A percentile compares a stretch with the other conserved stretches of the same genome.
phyloP scores from a whole-genome alignment of 2,113 vertebrate genomes.

The Spizaetus ornatus region DNA sequence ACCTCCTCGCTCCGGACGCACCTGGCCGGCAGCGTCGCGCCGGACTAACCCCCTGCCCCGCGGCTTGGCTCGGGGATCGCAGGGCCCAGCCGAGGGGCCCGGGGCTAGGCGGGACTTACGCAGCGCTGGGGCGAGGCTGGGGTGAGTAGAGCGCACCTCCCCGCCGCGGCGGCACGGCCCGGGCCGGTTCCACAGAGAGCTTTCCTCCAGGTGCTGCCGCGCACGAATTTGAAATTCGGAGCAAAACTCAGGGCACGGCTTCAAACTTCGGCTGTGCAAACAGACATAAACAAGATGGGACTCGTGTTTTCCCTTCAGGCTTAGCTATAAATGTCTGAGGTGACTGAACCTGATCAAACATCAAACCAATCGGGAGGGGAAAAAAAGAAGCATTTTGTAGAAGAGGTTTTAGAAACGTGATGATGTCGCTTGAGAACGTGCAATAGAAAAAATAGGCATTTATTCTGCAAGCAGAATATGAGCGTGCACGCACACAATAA shows the following conservation, averaged over 20 bases:
- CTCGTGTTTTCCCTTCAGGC: not conserved
- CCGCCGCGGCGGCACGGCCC: not conserved
- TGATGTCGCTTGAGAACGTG: not conserved
- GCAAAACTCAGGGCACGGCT: not conserved
- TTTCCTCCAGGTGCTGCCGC: not conserved
- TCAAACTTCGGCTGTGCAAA: not conserved
- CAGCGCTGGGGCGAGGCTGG: not conserved
- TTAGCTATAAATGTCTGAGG: not conserved
- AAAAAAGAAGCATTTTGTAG: not conserved
- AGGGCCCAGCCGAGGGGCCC: not conserved
- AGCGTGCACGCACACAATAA: rapidly evolving
- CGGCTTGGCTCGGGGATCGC: not conserved
- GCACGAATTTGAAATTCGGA: not conserved
- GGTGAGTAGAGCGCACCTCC: not conserved
- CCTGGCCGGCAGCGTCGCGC: not conserved
- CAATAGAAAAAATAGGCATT: not conserved
- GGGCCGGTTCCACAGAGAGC: not conserved
- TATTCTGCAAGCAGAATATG: not conserved
- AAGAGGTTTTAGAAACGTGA: not conserved
- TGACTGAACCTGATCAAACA: not conserved
- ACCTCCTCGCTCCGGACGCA: not conserved
- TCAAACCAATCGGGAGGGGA: not conserved
- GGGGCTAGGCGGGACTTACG: not conserved
- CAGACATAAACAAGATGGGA: not conserved
- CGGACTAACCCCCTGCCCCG: not conserved